Conservation (phyloP, 2,113 vertebrate genomes). For the Mormyrus iriodes region DNA sequence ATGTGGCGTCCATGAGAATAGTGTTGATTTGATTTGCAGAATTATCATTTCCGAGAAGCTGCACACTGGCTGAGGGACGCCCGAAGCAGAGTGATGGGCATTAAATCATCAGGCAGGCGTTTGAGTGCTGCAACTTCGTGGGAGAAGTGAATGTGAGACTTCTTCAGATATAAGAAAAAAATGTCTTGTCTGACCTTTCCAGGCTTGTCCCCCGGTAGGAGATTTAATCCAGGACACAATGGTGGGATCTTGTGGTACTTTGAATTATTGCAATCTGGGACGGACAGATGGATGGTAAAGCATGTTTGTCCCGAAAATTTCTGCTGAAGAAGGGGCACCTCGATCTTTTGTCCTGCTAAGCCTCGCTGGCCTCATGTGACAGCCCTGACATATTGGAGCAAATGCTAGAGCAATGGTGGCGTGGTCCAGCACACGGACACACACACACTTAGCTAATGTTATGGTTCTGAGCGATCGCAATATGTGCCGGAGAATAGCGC, state of each 20-base stretch:
- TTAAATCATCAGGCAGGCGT: neutral
- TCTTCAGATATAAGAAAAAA: neutral
- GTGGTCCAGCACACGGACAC: neutral
- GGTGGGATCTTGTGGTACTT: neutral
- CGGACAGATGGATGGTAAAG: neutral
- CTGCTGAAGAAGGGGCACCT: conserved; percentile 7
- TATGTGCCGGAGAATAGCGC: neutral
- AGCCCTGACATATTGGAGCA: neutral
- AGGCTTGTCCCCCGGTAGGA: neutral
- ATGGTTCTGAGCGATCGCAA: neutral
- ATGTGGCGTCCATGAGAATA: neutral
- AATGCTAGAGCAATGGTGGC: neutral
- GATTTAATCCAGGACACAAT: conserved; percentile 3
- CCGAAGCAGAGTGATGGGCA: no score
- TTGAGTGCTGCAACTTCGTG: neutral
- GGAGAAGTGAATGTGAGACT: neutral
- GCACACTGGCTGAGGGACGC: neutral
- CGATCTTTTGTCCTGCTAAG: conserved; percentile 5
- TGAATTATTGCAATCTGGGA: conserved; percentile 18
- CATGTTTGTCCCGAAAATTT: neutral
- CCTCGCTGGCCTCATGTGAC: neutral
- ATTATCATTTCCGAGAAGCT: neutral
- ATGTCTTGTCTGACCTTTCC: conserved; percentile 11
- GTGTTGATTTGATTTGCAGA: neutral
- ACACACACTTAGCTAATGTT: conserved; percentile 15